These are phyloP conservation scores for Phrynosoma platyrhinos DNA, from an alignment of 2,113 vertebrate species.

Conservation along the genomic window DNA sequence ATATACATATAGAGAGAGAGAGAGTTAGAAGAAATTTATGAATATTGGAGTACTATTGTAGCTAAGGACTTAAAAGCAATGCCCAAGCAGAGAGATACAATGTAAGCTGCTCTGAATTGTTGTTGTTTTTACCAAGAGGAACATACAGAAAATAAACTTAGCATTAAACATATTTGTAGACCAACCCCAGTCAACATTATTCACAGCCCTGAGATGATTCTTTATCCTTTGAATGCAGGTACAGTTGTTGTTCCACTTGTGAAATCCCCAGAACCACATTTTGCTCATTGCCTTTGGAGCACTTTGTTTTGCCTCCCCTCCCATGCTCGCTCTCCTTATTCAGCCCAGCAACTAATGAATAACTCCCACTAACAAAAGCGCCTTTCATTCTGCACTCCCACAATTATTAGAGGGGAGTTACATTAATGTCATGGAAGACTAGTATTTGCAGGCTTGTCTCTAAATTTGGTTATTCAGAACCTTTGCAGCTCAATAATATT, in stretches of 20 bases:
- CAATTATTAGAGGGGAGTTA: constrained; percentile 83
- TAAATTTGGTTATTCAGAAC: constrained; percentile 84
- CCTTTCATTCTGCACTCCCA: constrained; percentile 78
- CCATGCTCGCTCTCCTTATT: constrained; percentile 75
- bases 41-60: not conserved
- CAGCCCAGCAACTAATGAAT: constrained; percentile 80
- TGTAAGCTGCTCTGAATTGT: not conserved
- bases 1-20: too few relatives aligned
- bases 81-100: not conserved
- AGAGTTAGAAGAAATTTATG: too few relatives aligned
- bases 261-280: constrained; percentile 76
- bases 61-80: not conserved
- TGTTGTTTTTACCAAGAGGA: not conserved
- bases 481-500: constrained; percentile 83
- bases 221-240: constrained; percentile 57
- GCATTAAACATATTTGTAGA: not conserved
- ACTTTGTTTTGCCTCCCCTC: constrained; percentile 71
- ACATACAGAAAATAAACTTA: not conserved
- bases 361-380: constrained; percentile 81
- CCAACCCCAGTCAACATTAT: constrained; percentile 14
- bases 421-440: constrained; percentile 79
- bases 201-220: constrained; percentile 53
- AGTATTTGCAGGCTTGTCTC: constrained; percentile 79
- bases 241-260: constrained; percentile 75
- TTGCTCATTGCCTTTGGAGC: constrained; percentile 75